Evolutionary conservation across 2,797 vertebrate species (phyloP).

Genomic region (Clarias laeviceps): DNA sequence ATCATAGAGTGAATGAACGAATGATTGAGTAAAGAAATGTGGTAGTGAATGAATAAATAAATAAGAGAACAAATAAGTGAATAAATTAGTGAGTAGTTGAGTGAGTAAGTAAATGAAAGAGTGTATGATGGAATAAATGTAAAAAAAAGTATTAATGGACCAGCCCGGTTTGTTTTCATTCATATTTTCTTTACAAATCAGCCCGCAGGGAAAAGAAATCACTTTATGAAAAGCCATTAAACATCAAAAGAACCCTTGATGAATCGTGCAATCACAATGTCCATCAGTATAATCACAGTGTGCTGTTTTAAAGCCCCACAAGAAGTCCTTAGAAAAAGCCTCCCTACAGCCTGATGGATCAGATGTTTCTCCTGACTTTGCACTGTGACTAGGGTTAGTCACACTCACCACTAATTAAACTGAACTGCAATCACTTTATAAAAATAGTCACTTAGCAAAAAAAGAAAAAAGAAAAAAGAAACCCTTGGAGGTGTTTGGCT

Average conservation of each 20-base stretch:
- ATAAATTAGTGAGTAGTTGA: neutral
- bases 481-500: conserved; percentile 8
- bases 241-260: neutral
- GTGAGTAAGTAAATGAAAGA: no score
- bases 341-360: neutral
- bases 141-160: no score
- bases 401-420: neutral
- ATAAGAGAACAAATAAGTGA: neutral
- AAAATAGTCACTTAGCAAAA: neutral
- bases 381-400: neutral
- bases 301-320: neutral
- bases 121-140: no score
- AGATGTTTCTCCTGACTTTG: neutral
- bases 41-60: neutral
- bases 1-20: neutral
- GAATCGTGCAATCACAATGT: neutral
- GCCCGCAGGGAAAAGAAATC: neutral
- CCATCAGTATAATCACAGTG: neutral
- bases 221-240: neutral
- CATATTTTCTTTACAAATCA: neutral
- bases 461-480: neutral
- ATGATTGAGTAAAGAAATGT: no score
- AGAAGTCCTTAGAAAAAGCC: neutral
- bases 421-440: conserved; percentile 8
- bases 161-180: neutral